These are phyloP conservation scores for Lepidurus couesii DNA, from an alignment of 1,140 invertebrate genomes.

Conservation along the genomic window DNA sequence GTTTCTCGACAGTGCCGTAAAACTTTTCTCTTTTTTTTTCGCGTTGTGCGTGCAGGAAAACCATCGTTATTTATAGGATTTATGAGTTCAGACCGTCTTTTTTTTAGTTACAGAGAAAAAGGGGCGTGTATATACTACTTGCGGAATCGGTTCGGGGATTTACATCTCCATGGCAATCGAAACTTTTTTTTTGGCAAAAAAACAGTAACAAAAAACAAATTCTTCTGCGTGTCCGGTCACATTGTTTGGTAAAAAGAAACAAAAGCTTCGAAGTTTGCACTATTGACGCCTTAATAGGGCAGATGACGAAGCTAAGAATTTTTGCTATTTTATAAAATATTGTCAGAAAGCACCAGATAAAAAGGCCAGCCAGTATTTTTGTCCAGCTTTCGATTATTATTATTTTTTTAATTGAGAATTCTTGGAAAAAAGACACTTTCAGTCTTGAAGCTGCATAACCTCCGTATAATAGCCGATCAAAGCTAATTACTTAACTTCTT, in stretches of 20 bases:
- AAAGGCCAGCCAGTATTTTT: constrained; percentile 19
- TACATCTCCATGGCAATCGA: neutral
- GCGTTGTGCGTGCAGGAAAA: neutral
- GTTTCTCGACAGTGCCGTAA: constrained; percentile 13
- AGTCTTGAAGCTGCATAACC: neutral
- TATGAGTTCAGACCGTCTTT: neutral
- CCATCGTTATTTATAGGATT: neutral
- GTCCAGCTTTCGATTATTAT: neutral
- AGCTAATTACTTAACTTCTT: constrained; percentile 1
- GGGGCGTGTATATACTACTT: neutral
- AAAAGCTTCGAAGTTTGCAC: neutral
- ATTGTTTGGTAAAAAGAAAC: neutral
- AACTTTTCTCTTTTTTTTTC: neutral
- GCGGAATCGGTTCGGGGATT: neutral
- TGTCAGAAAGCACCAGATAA: neutral
- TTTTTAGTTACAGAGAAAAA: neutral
- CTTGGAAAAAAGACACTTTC: neutral
- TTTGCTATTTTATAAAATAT: neutral
- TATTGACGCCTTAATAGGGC: neutral
- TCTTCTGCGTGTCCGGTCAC: neutral
- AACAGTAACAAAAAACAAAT: neutral
- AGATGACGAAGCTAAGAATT: neutral
- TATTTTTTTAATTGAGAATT: neutral
- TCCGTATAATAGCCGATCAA: constrained; percentile 19
- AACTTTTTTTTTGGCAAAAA: too few species aligned